Evolutionary conservation across 2,113 vertebrate genomes (phyloP).

Genomic region (Oryzias woworae): DNA sequence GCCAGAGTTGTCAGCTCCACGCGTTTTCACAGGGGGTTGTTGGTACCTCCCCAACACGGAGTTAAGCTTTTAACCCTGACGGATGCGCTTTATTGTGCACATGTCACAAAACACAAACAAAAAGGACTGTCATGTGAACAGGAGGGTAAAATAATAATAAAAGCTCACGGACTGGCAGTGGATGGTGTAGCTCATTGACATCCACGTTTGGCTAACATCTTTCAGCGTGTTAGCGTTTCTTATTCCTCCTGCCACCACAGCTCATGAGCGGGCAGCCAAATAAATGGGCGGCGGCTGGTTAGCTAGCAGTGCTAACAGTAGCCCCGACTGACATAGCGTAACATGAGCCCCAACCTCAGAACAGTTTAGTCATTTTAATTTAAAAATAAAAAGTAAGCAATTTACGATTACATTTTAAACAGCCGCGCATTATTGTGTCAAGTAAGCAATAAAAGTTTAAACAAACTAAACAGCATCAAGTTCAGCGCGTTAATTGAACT

Average conservation of each 20-base stretch:
- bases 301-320: slow-evolving; percentile 54
- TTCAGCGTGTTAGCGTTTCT: neutral
- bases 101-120: neutral
- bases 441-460: neutral
- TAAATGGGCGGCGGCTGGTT: slow-evolving; percentile 59
- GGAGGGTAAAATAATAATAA: neutral
- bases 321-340: slow-evolving; percentile 21
- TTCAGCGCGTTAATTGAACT: neutral
- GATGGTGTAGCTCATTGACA: neutral
- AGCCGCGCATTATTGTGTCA: too few species aligned
- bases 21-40: neutral
- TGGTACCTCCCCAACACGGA: neutral
- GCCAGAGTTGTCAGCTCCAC: slow-evolving; percentile 33
- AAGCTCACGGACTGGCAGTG: neutral
- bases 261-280: neutral
- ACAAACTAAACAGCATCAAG: slow-evolving; percentile 24
- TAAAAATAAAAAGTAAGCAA: neutral
- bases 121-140: neutral
- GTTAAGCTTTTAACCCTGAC: neutral
- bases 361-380: neutral
- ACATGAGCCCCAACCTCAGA: neutral
- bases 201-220: neutral
- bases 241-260: neutral
- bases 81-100: neutral
- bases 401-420: too few species aligned